Percentiles rank a stretch among this genome's conserved stretches.
These are phyloP conservation scores for Parotocinclus haroldoi DNA, from an alignment of 2,797 vertebrate species.

Conservation along the genomic window DNA sequence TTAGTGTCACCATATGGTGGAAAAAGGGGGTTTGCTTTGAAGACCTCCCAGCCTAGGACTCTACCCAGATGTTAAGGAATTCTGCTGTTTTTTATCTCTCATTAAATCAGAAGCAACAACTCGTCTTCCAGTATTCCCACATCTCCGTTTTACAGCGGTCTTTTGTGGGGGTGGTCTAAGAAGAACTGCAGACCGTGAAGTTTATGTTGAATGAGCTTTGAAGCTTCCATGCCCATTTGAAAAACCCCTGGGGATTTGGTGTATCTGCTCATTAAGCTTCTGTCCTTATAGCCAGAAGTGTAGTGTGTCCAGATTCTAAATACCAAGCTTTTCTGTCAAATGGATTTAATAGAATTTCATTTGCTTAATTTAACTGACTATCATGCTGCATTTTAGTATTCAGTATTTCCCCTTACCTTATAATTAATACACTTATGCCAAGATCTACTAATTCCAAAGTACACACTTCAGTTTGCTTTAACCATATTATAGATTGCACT, in stretches of 20 bases:
- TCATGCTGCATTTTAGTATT: no score
- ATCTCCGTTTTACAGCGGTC: not conserved
- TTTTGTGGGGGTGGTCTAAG: conserved; percentile 44
- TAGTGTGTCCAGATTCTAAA: not conserved
- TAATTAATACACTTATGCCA: no score
- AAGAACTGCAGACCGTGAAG: conserved; percentile 32
- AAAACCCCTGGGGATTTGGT: not conserved
- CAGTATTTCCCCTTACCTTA: no score
- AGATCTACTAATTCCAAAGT: no score
- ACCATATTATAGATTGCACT: no score
- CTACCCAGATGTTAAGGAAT: conserved; percentile 75
- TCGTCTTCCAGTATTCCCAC: conserved; percentile 50
- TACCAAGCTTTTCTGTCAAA: not conserved
- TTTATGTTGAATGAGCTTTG: conserved; percentile 18
- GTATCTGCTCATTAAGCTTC: conserved; percentile 18
- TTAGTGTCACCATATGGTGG: conserved; percentile 78
- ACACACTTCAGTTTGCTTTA: no score
- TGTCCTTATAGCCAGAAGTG: not conserved
- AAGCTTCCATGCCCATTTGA: not conserved
- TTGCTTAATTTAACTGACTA: no score
- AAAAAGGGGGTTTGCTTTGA: conserved; percentile 65
- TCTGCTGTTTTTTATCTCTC: conserved; percentile 62
- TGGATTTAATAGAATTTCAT: no score
- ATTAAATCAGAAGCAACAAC: conserved; percentile 60
- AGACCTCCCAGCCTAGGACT: conserved; percentile 69